A percentile compares a stretch with the other conserved stretches of the same genome.
Evolutionary conservation across 30 jellyfish, hydroid and myxozoan species (phyloP).

Genomic region (Aurelia aurita): DNA sequence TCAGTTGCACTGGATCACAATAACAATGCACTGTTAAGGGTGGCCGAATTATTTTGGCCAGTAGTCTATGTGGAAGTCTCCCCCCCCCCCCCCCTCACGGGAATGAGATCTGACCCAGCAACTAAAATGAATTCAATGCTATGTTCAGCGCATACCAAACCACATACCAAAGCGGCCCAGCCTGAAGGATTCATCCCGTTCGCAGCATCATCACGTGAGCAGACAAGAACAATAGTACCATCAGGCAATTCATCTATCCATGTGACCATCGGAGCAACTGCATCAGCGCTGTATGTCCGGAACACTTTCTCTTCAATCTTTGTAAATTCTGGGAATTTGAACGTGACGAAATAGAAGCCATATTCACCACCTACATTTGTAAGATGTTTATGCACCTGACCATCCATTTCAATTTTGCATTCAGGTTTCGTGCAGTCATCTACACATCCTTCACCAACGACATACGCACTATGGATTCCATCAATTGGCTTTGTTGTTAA

Average conservation of each 20-base stretch:
- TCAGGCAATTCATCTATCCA: constrained; percentile 39
- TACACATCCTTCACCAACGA: constrained; percentile 47
- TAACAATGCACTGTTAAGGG: no score
- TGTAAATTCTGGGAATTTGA: constrained; percentile 32
- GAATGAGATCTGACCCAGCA: not conserved
- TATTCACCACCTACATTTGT: not conserved
- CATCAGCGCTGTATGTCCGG: constrained; percentile 5
- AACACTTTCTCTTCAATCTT: not conserved
- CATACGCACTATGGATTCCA: constrained; percentile 55
- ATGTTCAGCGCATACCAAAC: not conserved
- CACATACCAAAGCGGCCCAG: constrained; percentile 63
- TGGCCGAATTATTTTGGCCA: no score
- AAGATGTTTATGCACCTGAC: not conserved
- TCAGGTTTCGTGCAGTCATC: not conserved
- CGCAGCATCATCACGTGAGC: constrained; percentile 52
- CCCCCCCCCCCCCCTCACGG: no score
- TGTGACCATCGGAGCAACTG: constrained; percentile 5
- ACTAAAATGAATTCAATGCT: not conserved
- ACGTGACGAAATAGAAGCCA: constrained; percentile 20
- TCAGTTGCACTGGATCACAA: no score
- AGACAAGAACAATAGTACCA: constrained; percentile 44
- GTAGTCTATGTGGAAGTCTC: no score
- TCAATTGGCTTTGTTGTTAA: not conserved
- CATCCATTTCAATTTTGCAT: constrained; percentile 33
- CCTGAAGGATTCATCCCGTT: constrained; percentile 35